Evolutionary conservation across 2,113 vertebrate genomes (phyloP).

Genomic region (rat (Rattus norvegicus)): GRCr8 NC_086032.1:74795501-74796000

Average conservation of each 20-base stretch:
- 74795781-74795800: too few relatives aligned
- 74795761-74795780: neutral
- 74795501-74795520: neutral
- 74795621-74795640: neutral
- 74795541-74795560: neutral
- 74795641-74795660: neutral
- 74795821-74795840: too few relatives aligned
- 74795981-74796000: too few relatives aligned
- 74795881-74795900: too few relatives aligned
- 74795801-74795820: too few relatives aligned
- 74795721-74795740: neutral
- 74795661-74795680: neutral
- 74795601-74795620: too few relatives aligned
- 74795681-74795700: neutral
- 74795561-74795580: neutral
- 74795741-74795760: neutral
- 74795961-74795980: too few relatives aligned
- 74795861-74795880: too few relatives aligned
- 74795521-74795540: rapidly evolving
- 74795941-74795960: too few relatives aligned
- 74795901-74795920: too few relatives aligned
- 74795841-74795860: too few relatives aligned
- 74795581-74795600: neutral
- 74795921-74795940: too few relatives aligned
- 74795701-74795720: neutral